Conservation (phyloP, 2,888 invertebrate species). For the Scotopteryx bipunctaria region DNA sequence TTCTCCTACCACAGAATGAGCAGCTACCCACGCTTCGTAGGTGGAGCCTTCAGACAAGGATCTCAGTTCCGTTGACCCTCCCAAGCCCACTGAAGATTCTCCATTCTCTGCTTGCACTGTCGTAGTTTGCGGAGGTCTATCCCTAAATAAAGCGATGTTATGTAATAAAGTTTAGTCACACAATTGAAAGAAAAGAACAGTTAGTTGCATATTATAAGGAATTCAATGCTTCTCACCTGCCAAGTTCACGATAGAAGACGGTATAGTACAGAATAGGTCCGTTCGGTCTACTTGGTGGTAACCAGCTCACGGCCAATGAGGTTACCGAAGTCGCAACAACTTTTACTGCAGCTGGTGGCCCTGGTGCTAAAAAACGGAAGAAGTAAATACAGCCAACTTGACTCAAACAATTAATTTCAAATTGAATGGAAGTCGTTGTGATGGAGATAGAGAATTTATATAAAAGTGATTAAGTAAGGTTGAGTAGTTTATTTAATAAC, state of each 20-base stretch:
- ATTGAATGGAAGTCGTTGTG: too few species aligned
- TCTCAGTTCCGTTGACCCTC: conserved; percentile 85
- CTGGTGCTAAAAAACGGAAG: conserved; percentile 86
- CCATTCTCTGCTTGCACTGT: conserved; percentile 72
- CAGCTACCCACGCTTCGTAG: conserved; percentile 94
- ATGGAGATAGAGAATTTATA: too few species aligned
- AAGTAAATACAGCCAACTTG: neutral
- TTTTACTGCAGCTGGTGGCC: conserved; percentile 92
- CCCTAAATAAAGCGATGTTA: conserved; percentile 47
- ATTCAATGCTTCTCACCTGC: conserved; percentile 76
- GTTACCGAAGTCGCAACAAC: conserved; percentile 92
- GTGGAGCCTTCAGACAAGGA: conserved; percentile 88
- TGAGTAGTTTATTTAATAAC: too few species aligned
- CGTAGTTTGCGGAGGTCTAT: conserved; percentile 73
- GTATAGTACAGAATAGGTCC: conserved; percentile 92
- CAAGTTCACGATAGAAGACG: conserved; percentile 89
- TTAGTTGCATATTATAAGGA: too few species aligned
- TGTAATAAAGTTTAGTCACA: neutral
- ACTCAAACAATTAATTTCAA: too few species aligned
- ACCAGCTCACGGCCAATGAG: conserved; percentile 93
- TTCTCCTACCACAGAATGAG: conserved; percentile 91
- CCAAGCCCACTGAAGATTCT: conserved; percentile 68
- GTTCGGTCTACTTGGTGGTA: conserved; percentile 90
- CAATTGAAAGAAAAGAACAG: too few species aligned
- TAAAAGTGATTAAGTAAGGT: too few species aligned